Base-by-base conservation (phyloP, 1,140 invertebrate species). In the Plectus sambesii region DNA sequence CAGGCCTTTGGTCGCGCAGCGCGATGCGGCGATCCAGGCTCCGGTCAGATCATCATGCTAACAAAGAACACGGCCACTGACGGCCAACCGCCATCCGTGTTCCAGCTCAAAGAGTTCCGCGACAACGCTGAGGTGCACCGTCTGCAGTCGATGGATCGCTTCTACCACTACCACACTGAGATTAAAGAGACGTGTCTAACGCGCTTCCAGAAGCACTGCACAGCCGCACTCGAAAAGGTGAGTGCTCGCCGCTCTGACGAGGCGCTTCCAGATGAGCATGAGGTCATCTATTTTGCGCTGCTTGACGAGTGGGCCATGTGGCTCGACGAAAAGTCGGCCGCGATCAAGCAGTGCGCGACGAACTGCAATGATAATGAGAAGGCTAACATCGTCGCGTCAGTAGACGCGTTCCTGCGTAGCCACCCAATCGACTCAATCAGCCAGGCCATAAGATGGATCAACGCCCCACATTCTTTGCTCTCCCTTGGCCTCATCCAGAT, bases 1-100 rank as follows among this genome's bases (percentile, higher is more conserved):
- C 71, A 72, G 58, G 70, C 70, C 0, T 67, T 61, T 43, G 71
- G 69, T 5, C 40, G 71, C 51, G 55, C 71, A 2, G 61, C 71
- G 1, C 51, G 71, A 37, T 56, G 58, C 47, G 70, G 69, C 1
- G 51, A 70, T 15, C 24, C 17, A 4, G 59, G 59, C 37, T 35
- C 47, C 9, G 49, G 49, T 6, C 49, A 51, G 22, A 51, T 51
- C 4, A 51, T 51, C 22, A 6, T n/a, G 15, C 19, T 51, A 22
- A 22, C 47, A n/a, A n/a, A n/a, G n/a, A n/a, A n/a, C n/a, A n/a
- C n/a, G n/a, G n/a, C n/a, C n/a, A n/a, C n/a, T n/a, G n/a, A n/a
- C n/a, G n/a, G n/a, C n/a, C n/a, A n/a, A n/a, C n/a, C n/a, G n/a
- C n/a, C n/a, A n/a, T n/a, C n/a, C n/a, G n/a, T n/a, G n/a, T n/a